Evolutionary conservation across 2,797 vertebrate species (phyloP), one percentile per base, ranked within the genome.

Genomic region (Anguilla megastoma): DNA sequence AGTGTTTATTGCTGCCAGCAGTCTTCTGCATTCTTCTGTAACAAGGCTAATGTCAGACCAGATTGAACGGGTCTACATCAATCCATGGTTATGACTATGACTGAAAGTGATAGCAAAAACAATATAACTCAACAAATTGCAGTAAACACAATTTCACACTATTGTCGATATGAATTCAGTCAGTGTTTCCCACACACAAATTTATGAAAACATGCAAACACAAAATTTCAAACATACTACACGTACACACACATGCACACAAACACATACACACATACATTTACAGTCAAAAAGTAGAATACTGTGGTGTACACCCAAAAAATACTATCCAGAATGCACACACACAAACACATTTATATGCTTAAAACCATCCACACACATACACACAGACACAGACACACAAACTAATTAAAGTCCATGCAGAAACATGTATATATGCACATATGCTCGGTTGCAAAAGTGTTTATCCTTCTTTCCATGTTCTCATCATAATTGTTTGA

Each of bases 21-120:
- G 10, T 50, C 24, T 83, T 41, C 41, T 83, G 8, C 45, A 83
- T n/a, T 84, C 50, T 33, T 58, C 52, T 33, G 45, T 56, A 84
- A 84, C 83, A 58, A 84, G 52, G 83, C n/a, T 54, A 84, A 84
- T 58, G 50, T 54, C 83, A 84, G 48, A 84, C 30, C 50, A 84
- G 14, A 84, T 30, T 84, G 83, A 84, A 54, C 5, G 27, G 83
- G 50, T 56, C 83, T 56, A 24, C 52, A 84, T 84, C 83, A 84
- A 27, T 84, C 48, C 52, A 56, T n/a, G 27, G 83, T 84, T 27
- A 84, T 56, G 83, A 6, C n/a, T 56, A 18, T 30, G 83, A 54
- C 50, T 30, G 83, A 58, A 84, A 84, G 24, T 27, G 83, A 84
- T 16, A 84, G 83, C 83, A 84, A 58, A 30, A 58, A 58, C 50